A percentile compares a stretch with the other conserved stretches of the same genome.
Evolutionary conservation across 2,888 invertebrate species (phyloP).

Genomic region (Phortica magna): DNA sequence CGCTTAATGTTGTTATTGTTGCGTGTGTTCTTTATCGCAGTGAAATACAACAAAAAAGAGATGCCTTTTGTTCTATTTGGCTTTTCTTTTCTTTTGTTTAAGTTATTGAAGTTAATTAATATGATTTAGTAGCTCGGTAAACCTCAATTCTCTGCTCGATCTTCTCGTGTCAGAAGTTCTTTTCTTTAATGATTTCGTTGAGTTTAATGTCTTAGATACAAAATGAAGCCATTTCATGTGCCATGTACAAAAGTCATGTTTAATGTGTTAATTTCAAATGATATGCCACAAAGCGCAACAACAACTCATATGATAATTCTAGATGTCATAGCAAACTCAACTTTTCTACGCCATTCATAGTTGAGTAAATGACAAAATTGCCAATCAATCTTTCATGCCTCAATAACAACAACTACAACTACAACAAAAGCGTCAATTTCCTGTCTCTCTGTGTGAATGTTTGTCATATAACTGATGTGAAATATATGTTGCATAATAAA

Average conservation of each 20-base stretch:
- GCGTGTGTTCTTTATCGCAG: background rate
- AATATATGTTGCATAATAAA: slow-evolving; percentile 23
- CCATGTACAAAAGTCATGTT: too few relatives aligned
- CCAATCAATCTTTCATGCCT: background rate
- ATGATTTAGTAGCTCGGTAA: background rate
- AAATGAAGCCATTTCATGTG: too few relatives aligned
- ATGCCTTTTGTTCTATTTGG: background rate
- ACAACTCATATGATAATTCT: too few relatives aligned
- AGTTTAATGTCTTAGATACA: too few relatives aligned
- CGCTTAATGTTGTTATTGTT: background rate
- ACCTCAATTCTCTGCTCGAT: background rate
- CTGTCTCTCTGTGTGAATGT: background rate
- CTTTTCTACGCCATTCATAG: too few relatives aligned
- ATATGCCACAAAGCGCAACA: too few relatives aligned
- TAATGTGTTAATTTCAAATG: too few relatives aligned
- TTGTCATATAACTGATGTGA: background rate
- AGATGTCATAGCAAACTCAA: too few relatives aligned
- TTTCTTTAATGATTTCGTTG: too few relatives aligned
- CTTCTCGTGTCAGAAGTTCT: background rate
- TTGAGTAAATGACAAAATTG: too few relatives aligned
- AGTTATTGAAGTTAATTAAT: background rate
- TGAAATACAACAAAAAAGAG: background rate
- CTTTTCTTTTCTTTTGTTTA: background rate
- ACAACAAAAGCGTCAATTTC: slow-evolving; percentile 1
- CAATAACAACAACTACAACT: background rate